Conservation (phyloP, 2,888 invertebrate species). For the Drosophila austrosaltans region DNA sequence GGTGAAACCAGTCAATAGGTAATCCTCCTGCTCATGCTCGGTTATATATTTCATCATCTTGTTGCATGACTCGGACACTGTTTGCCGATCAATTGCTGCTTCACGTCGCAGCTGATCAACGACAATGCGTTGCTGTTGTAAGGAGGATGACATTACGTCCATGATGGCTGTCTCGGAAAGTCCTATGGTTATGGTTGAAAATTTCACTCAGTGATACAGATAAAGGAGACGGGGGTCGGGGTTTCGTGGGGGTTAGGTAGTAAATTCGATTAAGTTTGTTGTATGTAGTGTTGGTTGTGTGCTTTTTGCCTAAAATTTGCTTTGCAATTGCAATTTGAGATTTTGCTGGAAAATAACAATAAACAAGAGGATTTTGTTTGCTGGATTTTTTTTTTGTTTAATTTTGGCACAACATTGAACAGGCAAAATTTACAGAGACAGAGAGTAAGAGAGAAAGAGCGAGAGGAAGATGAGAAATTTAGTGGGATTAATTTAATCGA, state of each 20-base stretch:
- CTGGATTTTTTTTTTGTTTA: slow-evolving; percentile 36
- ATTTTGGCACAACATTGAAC: slow-evolving; percentile 44
- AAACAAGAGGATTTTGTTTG: slow-evolving; percentile 45
- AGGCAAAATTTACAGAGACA: slow-evolving; percentile 37
- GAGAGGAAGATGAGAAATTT: slow-evolving; percentile 10
- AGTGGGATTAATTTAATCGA: slow-evolving; percentile 47
- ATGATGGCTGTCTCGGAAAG: slow-evolving; percentile 94
- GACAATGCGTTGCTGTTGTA: slow-evolving; percentile 95
- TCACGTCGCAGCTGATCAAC: slow-evolving; percentile 97
- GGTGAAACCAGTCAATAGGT: slow-evolving; percentile 95
- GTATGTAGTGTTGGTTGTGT: slow-evolving; percentile 59
- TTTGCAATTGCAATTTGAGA: slow-evolving; percentile 34
- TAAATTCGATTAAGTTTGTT: slow-evolving; percentile 16
- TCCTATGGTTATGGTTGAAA: slow-evolving; percentile 93
- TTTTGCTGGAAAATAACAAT: slow-evolving; percentile 55
- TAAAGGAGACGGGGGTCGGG: slow-evolving; percentile 48
- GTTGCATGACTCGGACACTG: slow-evolving; percentile 95
- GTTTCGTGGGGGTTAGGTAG: slow-evolving; percentile 16
- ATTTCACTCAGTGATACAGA: slow-evolving; percentile 66
- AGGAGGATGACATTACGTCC: slow-evolving; percentile 97
- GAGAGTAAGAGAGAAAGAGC: slow-evolving; percentile 20
- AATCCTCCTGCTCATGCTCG: slow-evolving; percentile 97
- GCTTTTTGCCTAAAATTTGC: slow-evolving; percentile 26
- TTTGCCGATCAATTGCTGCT: slow-evolving; percentile 94
- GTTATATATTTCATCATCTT: slow-evolving; percentile 96